Evolutionary conservation across 2,113 vertebrate genomes (phyloP).

Genomic region (Mobula hypostoma): DNA sequence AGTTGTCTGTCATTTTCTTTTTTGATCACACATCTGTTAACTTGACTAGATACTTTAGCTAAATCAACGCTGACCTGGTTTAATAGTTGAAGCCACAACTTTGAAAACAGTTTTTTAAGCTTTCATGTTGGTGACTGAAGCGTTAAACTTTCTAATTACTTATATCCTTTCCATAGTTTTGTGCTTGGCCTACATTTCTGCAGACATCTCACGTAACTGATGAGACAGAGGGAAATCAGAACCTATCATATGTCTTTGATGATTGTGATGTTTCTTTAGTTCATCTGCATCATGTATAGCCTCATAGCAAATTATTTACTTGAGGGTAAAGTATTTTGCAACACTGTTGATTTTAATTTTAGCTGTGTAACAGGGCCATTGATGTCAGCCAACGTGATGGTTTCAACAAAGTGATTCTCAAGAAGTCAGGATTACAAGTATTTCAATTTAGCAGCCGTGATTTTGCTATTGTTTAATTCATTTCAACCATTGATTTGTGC

Average conservation of each 20-base stretch:
- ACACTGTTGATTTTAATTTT: background rate
- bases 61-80: background rate
- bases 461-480: background rate
- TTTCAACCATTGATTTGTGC: background rate
- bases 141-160: background rate
- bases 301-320: background rate
- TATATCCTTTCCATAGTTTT: background rate
- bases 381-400: background rate
- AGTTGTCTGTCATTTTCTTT: conserved; percentile 13
- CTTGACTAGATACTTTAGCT: conserved; percentile 2
- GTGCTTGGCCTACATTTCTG: background rate
- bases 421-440: background rate
- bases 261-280: background rate
- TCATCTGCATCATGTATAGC: background rate
- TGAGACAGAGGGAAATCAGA: background rate
- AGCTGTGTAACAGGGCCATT: background rate
- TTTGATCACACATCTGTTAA: conserved; percentile 27
- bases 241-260: background rate
- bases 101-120: background rate
- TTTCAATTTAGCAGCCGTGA: background rate
- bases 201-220: background rate
- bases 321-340: background rate
- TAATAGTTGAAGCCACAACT: background rate
- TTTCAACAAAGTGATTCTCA: background rate
- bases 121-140: conserved; percentile 3